Percentiles rank a stretch among this genome's conserved stretches.
phyloP scores from a whole-genome alignment of 2,888 invertebrate species.

The Invenusta paracnida region DNA sequence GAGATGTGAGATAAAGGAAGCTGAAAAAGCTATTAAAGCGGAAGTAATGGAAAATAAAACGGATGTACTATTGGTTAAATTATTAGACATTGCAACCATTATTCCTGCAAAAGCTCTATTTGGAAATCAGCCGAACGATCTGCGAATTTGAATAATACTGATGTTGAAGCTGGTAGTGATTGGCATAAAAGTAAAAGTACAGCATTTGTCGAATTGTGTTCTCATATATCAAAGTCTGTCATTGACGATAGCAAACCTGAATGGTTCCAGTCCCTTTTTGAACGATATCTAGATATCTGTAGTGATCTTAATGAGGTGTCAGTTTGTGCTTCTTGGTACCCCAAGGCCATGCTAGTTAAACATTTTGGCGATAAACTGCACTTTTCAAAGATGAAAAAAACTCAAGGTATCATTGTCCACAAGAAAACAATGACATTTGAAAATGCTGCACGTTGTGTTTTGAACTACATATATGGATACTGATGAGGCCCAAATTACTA shows the following conservation, averaged over 20 bases:
- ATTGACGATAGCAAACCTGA: not conserved
- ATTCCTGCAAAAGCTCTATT: not conserved
- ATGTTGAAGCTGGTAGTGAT: too few relatives aligned
- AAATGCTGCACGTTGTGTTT: not conserved
- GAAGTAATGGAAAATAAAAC: not conserved
- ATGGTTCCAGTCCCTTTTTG: not conserved
- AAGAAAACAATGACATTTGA: not conserved
- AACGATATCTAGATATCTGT: conserved; percentile 1
- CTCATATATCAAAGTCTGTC: not conserved
- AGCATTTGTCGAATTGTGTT: not conserved
- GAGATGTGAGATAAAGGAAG: not conserved
- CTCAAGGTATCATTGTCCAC: not conserved
- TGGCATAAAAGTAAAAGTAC: not conserved
- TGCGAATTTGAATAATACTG: not conserved
- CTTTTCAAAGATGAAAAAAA: not conserved
- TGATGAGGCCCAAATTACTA: not conserved
- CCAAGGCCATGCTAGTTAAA: not conserved
- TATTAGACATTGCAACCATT: not conserved
- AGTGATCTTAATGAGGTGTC: not conserved
- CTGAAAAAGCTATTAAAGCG: conserved; percentile 5
- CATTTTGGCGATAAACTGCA: not conserved
- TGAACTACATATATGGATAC: not conserved
- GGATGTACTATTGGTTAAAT: not conserved
- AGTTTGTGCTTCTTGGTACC: not conserved
- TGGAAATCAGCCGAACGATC: conserved; percentile 12